Conservation (phyloP, 2,113 vertebrate species). For the Ageneiosus marmoratus region DNA sequence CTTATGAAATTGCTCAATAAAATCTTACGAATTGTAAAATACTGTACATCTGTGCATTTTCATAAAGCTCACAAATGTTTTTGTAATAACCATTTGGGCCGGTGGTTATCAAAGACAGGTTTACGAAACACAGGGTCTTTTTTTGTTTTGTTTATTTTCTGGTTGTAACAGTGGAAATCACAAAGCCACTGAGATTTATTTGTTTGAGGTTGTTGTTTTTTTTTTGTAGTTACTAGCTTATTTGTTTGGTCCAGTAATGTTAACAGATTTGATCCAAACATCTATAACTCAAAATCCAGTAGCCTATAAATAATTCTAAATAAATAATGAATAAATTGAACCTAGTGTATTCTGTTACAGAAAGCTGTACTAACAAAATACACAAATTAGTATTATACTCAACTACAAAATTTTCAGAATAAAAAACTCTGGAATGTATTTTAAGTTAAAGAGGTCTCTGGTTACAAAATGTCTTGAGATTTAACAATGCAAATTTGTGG, state of each 20-base stretch:
- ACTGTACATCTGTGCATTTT: not conserved
- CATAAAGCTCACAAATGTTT: not conserved
- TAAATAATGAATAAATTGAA: no score
- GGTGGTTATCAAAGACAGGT: not conserved
- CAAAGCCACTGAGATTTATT: not conserved
- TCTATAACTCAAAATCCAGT: not conserved
- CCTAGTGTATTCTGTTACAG: not conserved
- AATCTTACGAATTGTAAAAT: not conserved
- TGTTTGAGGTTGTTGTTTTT: not conserved
- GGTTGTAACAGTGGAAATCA: not conserved
- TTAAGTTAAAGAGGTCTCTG: no score
- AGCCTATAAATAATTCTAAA: not conserved
- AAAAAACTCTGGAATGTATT: no score
- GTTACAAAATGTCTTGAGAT: no score
- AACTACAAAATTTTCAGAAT: no score
- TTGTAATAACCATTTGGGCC: no score
- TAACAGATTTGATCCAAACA: not conserved
- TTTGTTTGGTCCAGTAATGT: not conserved
- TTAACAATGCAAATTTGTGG: no score
- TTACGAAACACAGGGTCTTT: not conserved
- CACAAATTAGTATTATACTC: not conserved
- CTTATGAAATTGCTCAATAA: slow-evolving; percentile 28
- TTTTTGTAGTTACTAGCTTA: not conserved
- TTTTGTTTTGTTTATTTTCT: not conserved
- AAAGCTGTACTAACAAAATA: not conserved